Evolutionary conservation across 2,113 vertebrate species (phyloP).

Genomic region (Epinephelus cyanopodus): DNA sequence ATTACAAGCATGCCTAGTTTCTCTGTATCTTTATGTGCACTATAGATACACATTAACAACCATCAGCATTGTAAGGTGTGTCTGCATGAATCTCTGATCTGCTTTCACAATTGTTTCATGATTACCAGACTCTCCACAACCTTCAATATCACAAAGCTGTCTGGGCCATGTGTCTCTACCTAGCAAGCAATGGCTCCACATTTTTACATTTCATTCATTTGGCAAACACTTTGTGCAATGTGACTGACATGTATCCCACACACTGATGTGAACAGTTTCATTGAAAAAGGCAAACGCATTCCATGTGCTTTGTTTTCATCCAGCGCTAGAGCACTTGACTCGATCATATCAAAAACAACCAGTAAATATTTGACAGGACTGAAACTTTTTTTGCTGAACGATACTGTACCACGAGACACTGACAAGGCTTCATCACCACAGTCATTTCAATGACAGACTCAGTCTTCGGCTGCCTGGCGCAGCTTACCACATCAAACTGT

Average conservation of each 20-base stretch:
- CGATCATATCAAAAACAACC: neutral
- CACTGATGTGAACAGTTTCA: neutral
- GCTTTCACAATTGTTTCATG: slow-evolving; percentile 60
- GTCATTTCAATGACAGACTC: slow-evolving; percentile 1
- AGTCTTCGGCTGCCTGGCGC: neutral
- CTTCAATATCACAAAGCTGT: slow-evolving; percentile 60
- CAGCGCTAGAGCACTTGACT: neutral
- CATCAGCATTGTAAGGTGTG: neutral
- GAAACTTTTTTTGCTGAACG: neutral
- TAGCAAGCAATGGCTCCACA: slow-evolving; percentile 8
- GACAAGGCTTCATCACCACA: neutral
- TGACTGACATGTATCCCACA: neutral
- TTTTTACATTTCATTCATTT: neutral
- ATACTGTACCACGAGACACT: neutral
- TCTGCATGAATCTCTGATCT: slow-evolving; percentile 10
- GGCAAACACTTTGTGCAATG: neutral
- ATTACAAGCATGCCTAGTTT: neutral
- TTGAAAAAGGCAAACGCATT: neutral
- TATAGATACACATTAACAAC: slow-evolving; percentile 6
- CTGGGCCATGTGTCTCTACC: slow-evolving; percentile 24
- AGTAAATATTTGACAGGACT: neutral
- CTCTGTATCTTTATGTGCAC: neutral
- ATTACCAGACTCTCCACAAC: slow-evolving; percentile 52
- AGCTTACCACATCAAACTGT: slow-evolving; percentile 2
- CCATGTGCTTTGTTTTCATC: neutral